Conservation (phyloP, 2,797 vertebrate genomes). For the Masticophis lateralis region DNA sequence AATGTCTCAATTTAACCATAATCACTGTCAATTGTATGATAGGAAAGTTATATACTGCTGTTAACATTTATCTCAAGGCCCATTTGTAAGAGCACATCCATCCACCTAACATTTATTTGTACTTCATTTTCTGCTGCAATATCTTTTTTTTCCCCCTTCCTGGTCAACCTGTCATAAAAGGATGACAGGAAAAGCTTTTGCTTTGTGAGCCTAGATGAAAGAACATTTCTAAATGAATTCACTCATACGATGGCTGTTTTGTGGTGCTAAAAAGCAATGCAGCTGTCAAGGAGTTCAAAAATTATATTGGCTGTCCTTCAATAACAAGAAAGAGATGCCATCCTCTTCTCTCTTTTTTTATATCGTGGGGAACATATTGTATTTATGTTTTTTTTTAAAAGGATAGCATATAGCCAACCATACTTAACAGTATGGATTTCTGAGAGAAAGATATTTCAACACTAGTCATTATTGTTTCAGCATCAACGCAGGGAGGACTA, state of each 20-base stretch:
- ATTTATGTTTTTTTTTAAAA: slow-evolving; percentile 66
- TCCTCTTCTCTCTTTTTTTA: slow-evolving; percentile 62
- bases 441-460: not conserved
- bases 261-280: slow-evolving; percentile 68
- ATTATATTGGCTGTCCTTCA: slow-evolving; percentile 70
- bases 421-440: not conserved
- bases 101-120: slow-evolving; percentile 51
- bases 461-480: not conserved
- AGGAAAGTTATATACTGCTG: slow-evolving; percentile 37
- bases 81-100: slow-evolving; percentile 38
- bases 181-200: slow-evolving; percentile 65
- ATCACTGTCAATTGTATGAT: slow-evolving; percentile 23
- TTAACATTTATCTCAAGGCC: slow-evolving; percentile 14
- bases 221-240: slow-evolving; percentile 67
- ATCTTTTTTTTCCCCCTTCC: slow-evolving; percentile 48
- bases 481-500: not conserved
- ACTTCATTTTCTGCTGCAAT: slow-evolving; percentile 46
- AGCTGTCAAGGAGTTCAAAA: slow-evolving; percentile 74
- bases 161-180: slow-evolving; percentile 59
- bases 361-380: slow-evolving; percentile 64
- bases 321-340: slow-evolving; percentile 67
- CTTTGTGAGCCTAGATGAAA: slow-evolving; percentile 65
- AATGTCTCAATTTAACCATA: slow-evolving; percentile 21
- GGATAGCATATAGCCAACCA: slow-evolving; percentile 39
- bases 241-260: slow-evolving; percentile 57